phyloP scores from a whole-genome alignment of 2,797 vertebrate species.

The Eurystomus glaucurus region DNA sequence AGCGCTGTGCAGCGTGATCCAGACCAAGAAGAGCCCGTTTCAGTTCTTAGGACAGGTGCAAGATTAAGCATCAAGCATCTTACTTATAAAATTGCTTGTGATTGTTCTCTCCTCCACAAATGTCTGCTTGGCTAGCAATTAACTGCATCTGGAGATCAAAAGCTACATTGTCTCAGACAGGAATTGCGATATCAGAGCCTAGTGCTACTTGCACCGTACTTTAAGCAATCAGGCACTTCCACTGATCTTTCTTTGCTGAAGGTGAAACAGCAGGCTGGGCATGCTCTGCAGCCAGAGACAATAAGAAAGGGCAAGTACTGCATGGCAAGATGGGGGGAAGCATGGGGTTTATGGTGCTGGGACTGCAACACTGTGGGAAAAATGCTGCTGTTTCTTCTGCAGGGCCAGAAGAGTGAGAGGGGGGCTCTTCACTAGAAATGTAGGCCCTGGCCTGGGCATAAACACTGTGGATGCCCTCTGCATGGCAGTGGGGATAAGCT shows the following conservation, averaged over 20 bases:
- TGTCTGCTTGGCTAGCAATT: constrained; percentile 30
- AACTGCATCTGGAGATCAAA: constrained; percentile 41
- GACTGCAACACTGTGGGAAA: not conserved
- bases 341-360: not conserved
- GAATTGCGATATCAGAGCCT: not conserved
- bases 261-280: not conserved
- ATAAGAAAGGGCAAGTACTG: not conserved
- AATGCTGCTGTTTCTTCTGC: not conserved
- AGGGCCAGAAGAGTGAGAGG: not conserved
- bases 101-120: constrained; percentile 39
- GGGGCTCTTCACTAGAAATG: accelerated
- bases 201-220: not conserved
- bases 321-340: not conserved
- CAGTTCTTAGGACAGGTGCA: constrained; percentile 67
- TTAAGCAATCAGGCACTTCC: not conserved
- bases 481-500: accelerated
- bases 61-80: constrained; percentile 69
- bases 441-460: not conserved
- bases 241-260: not conserved
- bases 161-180: not conserved
- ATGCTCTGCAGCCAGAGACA: not conserved
- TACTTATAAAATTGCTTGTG: constrained; percentile 25
- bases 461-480: accelerated
- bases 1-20: not conserved
- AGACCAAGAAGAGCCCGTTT: constrained; percentile 10